Conservation (phyloP, 2,797 vertebrate genomes). For the Trichosurus vulpecula region DNA sequence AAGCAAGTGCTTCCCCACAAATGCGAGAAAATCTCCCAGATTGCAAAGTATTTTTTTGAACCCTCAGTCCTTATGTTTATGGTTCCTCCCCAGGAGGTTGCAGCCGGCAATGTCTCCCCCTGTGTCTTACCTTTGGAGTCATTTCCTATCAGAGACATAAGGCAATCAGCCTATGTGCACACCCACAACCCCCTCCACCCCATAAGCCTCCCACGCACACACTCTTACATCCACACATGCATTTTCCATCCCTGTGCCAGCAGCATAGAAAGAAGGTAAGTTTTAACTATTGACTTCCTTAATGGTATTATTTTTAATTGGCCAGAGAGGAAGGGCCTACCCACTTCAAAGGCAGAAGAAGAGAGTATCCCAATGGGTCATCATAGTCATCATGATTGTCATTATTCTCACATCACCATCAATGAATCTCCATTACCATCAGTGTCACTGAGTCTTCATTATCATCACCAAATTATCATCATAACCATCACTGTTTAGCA, state of each 20-base stretch:
- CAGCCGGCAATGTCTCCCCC: conserved; percentile 62
- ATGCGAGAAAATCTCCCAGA: conserved; percentile 79
- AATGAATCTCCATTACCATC: background rate
- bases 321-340: background rate
- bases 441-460: background rate
- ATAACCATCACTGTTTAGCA: background rate
- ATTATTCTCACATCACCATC: background rate
- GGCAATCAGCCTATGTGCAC: conserved; percentile 18
- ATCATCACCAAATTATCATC: background rate
- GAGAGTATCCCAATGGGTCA: conserved; percentile 38
- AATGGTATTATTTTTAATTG: background rate
- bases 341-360: conserved; percentile 15
- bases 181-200: background rate
- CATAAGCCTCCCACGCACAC: background rate
- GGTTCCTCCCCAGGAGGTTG: conserved; percentile 60
- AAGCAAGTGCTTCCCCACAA: conserved; percentile 82
- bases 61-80: conserved; percentile 71
- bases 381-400: conserved; percentile 9
- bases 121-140: conserved; percentile 64
- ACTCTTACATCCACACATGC: background rate
- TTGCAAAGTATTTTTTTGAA: conserved; percentile 54
- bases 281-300: conserved; percentile 31
- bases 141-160: conserved; percentile 72
- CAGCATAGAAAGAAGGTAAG: conserved; percentile 33
- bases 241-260: background rate